phyloP scores from a whole-genome alignment of 2,113 vertebrate genomes.

The Notiomystis cincta region DNA sequence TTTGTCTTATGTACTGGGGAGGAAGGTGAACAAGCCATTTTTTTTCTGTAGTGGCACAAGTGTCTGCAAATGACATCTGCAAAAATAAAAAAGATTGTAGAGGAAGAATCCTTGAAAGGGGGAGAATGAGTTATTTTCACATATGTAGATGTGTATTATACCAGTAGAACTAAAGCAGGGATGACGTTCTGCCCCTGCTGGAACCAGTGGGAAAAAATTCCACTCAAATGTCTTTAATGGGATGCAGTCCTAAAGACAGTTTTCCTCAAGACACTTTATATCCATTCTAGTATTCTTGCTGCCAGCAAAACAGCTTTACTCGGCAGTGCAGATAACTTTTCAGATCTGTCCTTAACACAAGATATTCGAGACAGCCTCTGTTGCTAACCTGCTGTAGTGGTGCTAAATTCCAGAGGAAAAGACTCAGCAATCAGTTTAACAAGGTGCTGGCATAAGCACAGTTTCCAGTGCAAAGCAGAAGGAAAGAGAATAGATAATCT shows the following conservation, averaged over 20 bases:
- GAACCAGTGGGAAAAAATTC: background rate
- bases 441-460: constrained; percentile 64
- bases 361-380: constrained; percentile 69
- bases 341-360: constrained; percentile 64
- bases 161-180: background rate
- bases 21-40: background rate
- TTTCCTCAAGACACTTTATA: constrained; percentile 51
- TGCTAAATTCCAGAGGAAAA: constrained; percentile 61
- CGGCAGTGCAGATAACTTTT: constrained; percentile 65
- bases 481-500: background rate
- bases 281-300: constrained; percentile 46
- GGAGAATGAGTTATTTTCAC: background rate
- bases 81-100: background rate
- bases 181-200: background rate
- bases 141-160: background rate
- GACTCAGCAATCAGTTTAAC: constrained; percentile 50
- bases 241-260: background rate
- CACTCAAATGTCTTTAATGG: constrained; percentile 1
- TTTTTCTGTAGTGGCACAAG: background rate
- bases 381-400: constrained; percentile 56
- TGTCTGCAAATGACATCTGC: background rate
- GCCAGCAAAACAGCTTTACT: constrained; percentile 63
- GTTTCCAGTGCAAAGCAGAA: constrained; percentile 30
- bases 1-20: background rate
- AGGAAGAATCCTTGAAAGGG: background rate